Evolutionary conservation across 2,888 invertebrate species (phyloP), one percentile per base, ranked within the genome.

Genomic region (Cryptocephalus primarius): DNA sequence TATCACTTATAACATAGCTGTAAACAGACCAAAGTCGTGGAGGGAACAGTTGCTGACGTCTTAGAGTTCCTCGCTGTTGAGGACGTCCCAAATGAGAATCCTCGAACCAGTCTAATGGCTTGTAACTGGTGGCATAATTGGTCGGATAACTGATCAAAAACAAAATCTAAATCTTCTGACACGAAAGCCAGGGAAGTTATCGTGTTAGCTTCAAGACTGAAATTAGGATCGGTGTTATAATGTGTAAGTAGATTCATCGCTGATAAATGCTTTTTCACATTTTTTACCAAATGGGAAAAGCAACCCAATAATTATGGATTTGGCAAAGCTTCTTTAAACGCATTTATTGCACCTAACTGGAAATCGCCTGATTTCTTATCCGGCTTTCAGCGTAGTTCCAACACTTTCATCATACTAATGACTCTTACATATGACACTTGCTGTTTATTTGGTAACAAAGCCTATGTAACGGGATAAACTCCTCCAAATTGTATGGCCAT

Each of bases 211-310:
- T 48, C 42, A 11, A 48, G 13, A 41, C 36, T 36, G 34, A 47
- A 48, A 42, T 48, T 41, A 22, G 42, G 14, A 11, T 48, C 45
- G 31, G 41, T 41, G 33, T 47, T 48, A 33, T 48, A 47, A 8
- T 14, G 40, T 11, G 13, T 11, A 34, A 46, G 33, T 38, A 49
- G 33, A 34, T 49, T 36, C 36, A 40, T 31, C 14, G 40, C 12
- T 4, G 11, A 41, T 33, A 49, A 36, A 32, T 47, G 47, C 32
- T 49, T 48, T 32, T 32, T 48, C 32, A 48, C n/a, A 39, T 44
- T 49, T 49, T 48, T 47, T 13, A 43, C 39, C 9, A 49, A 38
- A 32, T 48, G 45, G 31, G 43, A 45, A 45, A 45, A 45, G 13
- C 44, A 45, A 43, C 45, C 43, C 13, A 43, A 10, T n/a, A 45